Evolutionary conservation across 2,797 vertebrate species (phyloP).

Genomic region (Rhynchonycteris naso): DNA sequence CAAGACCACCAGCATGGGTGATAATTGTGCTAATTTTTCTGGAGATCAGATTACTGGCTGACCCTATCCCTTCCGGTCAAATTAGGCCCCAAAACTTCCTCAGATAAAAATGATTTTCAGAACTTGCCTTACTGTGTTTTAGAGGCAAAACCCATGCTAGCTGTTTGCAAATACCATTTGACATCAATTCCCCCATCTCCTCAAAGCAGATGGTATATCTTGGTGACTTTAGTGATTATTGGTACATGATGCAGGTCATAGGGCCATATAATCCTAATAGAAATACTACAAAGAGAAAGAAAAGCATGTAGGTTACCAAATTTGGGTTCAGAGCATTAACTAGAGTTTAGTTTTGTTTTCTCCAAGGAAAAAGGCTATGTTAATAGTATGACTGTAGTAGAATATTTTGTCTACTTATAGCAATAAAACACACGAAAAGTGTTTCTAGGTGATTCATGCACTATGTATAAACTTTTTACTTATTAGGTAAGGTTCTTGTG

Average conservation of each 20-base stretch:
- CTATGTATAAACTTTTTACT: not conserved
- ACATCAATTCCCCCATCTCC: not conserved
- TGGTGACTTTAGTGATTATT: not conserved
- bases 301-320: not conserved
- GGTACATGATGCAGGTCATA: not conserved
- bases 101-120: constrained; percentile 72
- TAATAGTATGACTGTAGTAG: not conserved
- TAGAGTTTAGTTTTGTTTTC: constrained; percentile 55
- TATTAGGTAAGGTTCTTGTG: not conserved
- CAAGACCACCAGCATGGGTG: constrained; percentile 45
- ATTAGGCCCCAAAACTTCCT: not conserved
- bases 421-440: not conserved
- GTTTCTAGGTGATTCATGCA: not conserved
- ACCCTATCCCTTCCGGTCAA: constrained; percentile 21
- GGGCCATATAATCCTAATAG: not conserved
- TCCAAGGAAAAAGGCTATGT: constrained; percentile 34
- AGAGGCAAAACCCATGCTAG: constrained; percentile 16
- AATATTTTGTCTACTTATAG: not conserved
- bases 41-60: constrained; percentile 57
- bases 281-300: not conserved
- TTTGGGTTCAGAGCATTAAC: not conserved
- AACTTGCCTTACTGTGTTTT: constrained; percentile 22
- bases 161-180: constrained; percentile 13
- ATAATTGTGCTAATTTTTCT: constrained; percentile 60
- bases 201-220: not conserved